A percentile compares a stretch with the other conserved stretches of the same genome.
Conservation (phyloP, 2,888 invertebrate species). For the Xestia c-nigrum region DNA sequence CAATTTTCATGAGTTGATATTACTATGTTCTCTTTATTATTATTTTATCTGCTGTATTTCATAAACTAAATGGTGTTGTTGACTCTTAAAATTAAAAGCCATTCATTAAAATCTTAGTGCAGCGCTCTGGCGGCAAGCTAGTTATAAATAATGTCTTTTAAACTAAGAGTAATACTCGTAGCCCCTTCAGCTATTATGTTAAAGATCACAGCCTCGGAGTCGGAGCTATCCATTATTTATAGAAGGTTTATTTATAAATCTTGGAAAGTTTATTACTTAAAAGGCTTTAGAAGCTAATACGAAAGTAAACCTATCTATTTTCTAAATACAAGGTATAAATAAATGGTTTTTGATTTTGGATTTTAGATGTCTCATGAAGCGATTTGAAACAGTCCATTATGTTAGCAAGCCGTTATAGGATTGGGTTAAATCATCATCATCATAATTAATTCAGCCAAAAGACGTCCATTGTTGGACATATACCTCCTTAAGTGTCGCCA, state of each 20-base stretch:
- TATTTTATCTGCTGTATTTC: constrained; percentile 6
- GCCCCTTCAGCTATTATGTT: constrained; percentile 35
- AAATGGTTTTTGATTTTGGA: neutral
- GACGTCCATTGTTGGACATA: no score
- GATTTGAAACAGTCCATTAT: neutral
- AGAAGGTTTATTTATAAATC: constrained; percentile 20
- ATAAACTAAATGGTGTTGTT: constrained; percentile 16
- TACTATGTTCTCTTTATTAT: neutral
- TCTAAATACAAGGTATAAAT: neutral
- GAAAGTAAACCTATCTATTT: neutral
- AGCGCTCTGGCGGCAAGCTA: constrained; percentile 14
- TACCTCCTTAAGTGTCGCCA: no score
- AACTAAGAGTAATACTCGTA: constrained; percentile 45
- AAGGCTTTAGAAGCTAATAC: neutral
- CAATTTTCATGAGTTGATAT: constrained; percentile 2
- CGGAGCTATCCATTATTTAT: constrained; percentile 12
- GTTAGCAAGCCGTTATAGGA: neutral
- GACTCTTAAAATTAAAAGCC: constrained; percentile 46
- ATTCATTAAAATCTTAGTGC: constrained; percentile 40
- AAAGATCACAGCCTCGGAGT: constrained; percentile 31
- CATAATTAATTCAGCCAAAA: no score
- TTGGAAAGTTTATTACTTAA: neutral
- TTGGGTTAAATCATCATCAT: neutral
- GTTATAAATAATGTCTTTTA: constrained; percentile 51
- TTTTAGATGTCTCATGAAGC: neutral